Percentiles rank a stretch among this genome's conserved stretches.
These are phyloP conservation scores for Boulengeromyrus knoepffleri DNA, from an alignment of 2,113 vertebrate species.

Conservation along the genomic window DNA sequence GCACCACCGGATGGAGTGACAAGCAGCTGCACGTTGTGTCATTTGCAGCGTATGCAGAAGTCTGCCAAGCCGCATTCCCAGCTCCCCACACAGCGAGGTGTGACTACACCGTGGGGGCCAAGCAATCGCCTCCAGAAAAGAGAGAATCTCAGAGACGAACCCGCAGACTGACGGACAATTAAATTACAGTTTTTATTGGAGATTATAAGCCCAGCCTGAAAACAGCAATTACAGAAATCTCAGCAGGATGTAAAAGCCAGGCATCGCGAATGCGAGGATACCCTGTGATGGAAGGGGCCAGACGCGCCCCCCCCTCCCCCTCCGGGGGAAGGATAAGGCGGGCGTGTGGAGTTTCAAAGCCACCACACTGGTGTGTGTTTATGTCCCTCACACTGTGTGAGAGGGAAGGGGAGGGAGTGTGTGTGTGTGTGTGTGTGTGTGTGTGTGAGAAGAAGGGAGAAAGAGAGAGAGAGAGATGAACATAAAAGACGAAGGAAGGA, in stretches of 20 bases:
- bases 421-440: background rate
- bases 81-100: too few relatives aligned
- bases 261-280: background rate
- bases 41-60: background rate
- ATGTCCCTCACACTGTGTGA: background rate
- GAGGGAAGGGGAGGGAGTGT: background rate
- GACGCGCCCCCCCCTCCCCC: background rate
- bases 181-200: background rate
- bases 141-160: background rate
- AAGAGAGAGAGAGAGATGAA: background rate
- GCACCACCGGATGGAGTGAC: background rate
- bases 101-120: background rate
- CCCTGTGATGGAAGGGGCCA: background rate
- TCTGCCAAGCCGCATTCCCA: background rate
- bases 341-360: background rate
- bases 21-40: background rate
- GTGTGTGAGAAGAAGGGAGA: background rate
- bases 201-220: background rate
- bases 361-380: background rate
- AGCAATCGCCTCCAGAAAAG: background rate
- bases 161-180: background rate
- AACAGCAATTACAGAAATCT: background rate
- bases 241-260: background rate
- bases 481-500: background rate
- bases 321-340: background rate